Evolutionary conservation across 2,113 vertebrate species (phyloP).

Genomic region (Vanacampus margaritifer): DNA sequence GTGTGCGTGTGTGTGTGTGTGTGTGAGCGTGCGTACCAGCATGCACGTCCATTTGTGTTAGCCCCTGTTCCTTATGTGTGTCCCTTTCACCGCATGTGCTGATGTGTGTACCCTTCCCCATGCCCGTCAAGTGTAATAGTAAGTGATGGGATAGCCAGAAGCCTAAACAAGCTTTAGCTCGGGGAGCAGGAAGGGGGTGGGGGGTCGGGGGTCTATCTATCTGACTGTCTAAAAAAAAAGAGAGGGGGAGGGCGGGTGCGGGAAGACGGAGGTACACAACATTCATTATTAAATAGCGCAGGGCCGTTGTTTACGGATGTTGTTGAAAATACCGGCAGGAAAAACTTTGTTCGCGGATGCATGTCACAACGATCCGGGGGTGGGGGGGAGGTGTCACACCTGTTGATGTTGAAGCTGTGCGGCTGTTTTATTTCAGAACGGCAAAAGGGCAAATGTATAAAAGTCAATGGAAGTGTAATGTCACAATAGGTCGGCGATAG

Average conservation of each 20-base stretch:
- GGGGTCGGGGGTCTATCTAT: conserved; percentile 51
- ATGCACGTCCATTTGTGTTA: conserved; percentile 14
- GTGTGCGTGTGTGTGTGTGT: conserved; percentile 9
- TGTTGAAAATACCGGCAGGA: conserved; percentile 1
- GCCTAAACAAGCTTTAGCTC: conserved; percentile 60
- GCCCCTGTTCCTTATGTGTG: background rate
- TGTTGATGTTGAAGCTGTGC: background rate
- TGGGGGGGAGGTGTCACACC: background rate
- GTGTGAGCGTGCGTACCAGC: background rate
- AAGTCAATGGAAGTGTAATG: background rate
- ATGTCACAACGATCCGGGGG: background rate
- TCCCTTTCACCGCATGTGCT: conserved; percentile 16
- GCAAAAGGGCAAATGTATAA: background rate
- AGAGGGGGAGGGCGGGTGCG: conserved; percentile 1
- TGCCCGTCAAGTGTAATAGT: conserved; percentile 49
- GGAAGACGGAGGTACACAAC: background rate
- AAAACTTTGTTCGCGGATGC: background rate
- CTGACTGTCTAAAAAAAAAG: conserved; percentile 31
- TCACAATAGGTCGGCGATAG: background rate
- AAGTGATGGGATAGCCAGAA: conserved; percentile 58
- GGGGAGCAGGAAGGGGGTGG: conserved; percentile 21
- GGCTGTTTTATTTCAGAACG: background rate
- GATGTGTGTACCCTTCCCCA: conserved; percentile 28
- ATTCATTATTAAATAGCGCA: conserved; percentile 44
- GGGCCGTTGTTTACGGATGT: conserved; percentile 6